Conservation (phyloP, 2,888 invertebrate species). For the Eupithecia subfuscata region DNA sequence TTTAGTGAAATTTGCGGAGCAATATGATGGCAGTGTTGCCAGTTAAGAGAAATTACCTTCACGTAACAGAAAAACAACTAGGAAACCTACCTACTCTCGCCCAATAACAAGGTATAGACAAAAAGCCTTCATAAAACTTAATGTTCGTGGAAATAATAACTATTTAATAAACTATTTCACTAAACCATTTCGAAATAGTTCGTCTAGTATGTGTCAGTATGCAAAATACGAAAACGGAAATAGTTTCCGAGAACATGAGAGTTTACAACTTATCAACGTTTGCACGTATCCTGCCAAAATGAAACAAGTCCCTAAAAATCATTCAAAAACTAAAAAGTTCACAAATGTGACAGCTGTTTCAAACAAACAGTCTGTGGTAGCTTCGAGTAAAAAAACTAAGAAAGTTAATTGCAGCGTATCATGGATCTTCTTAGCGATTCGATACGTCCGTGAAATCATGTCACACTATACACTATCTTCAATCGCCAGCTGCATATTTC, state of each 20-base stretch:
- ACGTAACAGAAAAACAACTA: neutral
- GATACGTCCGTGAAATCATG: conserved; percentile 34
- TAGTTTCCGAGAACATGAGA: no score
- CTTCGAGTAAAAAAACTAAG: neutral
- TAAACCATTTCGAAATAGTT: neutral
- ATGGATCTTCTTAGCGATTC: conserved; percentile 13
- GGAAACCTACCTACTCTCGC: neutral
- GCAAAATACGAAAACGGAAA: no score
- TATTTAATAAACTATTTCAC: neutral
- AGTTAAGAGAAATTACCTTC: conserved; percentile 20
- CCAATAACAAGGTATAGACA: neutral
- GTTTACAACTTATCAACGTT: no score
- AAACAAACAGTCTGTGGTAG: neutral
- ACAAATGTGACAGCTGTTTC: neutral
- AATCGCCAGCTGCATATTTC: conserved; percentile 50
- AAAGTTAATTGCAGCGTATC: conserved; percentile 1
- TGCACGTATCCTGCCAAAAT: no score
- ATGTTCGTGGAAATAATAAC: neutral
- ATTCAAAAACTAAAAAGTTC: no score
- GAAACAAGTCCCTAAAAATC: no score
- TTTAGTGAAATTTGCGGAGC: conserved; percentile 70
- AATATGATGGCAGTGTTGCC: conserved; percentile 39
- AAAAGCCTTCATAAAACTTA: neutral
- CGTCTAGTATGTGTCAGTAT: neutral
- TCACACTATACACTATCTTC: conserved; percentile 29